Base-by-base conservation (phyloP, 2,113 vertebrate species). In the Calypte anna region DNA sequence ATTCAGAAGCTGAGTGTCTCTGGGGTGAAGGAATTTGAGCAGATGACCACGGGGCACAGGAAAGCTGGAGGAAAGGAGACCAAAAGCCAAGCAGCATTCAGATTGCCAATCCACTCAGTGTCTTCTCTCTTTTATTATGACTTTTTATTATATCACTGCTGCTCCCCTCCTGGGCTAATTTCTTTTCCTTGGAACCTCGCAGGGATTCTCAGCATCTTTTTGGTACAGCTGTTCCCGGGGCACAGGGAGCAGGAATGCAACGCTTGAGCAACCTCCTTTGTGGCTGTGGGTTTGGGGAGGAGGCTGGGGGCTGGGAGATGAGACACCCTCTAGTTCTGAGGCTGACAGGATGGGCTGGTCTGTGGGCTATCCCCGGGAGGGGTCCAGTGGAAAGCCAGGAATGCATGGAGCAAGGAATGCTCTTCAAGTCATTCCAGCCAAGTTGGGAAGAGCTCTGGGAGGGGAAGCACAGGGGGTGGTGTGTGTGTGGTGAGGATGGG, bases 151-250 rank as follows among this genome's bases (percentile, higher is more conserved):
- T 90, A 95, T 91, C 80, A 38, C 74, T 72, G 77, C 96, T 89
- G 94, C 89, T 93, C 85, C 83, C 94, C 94, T 88, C 88, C 94
- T 86, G 85, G 54, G 91, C 93, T 94, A 94, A 97, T 96, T 90
- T 96, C 96, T 96, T 96, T 96, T 95, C 95, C 95, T 96, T 94
- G 95, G 95, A 97, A 92, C 82, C 89, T 91, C 7, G 7, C 82
- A 93, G 61, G 82, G 93, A 96, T 96, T 97, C 94, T 94, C 90
- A 33, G 91, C 94, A 86, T 97, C 96, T 79, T 92, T 91, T 96
- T 4, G 51, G 95, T 88, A 57, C 97, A 97, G 95, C 97, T 97
- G 97, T 70, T 96, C 96, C 79, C 54, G 51, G 82, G 94, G 86
- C 67, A 4, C 85, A 5, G 87, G 84, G 75, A 93, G 74, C 64